Evolutionary conservation across 2,888 invertebrate genomes (phyloP), one percentile per base, ranked within the genome.

Genomic region (Caenorhabditis sulstoni): DNA sequence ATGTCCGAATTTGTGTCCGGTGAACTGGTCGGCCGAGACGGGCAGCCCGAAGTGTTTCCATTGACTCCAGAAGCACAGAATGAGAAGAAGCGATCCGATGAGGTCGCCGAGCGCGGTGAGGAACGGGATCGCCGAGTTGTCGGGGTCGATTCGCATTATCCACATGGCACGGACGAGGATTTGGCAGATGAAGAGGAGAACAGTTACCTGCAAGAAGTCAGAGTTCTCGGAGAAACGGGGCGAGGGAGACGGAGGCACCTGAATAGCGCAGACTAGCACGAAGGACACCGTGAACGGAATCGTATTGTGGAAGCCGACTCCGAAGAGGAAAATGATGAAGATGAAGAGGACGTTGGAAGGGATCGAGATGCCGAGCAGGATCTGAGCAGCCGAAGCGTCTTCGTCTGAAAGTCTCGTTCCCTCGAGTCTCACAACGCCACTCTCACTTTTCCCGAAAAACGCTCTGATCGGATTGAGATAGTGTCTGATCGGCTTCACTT

Each of bases 41-140:
- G 79, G 79, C 14, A 79, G 68, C 11, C 57, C 49, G 29, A 79
- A 74, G 23, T 62, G 64, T 44, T 47, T 71, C 71, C 71, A 73
- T 59, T 79, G 73, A 47, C 64, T 71, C 68, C 68, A 74, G 59
- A 83, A 83, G 39, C 75, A 70, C 8, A 71, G 22, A 50, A 80
- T 79, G 23, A 84, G 79, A 23, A 82, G 75, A 14, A 74, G 55
- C 1, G 80, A 77, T 23, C 84, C 84, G 20, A 84, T 39, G 4
- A 84, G 79, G 50, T 88, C 88, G 20, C 88, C 88, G 22, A 88
- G 70, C 8, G 87, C 85, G 2, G 89, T 89, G 12, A 89, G 73
- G 47, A 89, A 59, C 1, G 89, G 89, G 65, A 89, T 89, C n/a
- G 87, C 82, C 37, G 86, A 86, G 45, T 84, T 86, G 80, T 89